Evolutionary conservation across 2,797 vertebrate genomes (phyloP).

Genomic region (Melanogrammus aeglefinus): DNA sequence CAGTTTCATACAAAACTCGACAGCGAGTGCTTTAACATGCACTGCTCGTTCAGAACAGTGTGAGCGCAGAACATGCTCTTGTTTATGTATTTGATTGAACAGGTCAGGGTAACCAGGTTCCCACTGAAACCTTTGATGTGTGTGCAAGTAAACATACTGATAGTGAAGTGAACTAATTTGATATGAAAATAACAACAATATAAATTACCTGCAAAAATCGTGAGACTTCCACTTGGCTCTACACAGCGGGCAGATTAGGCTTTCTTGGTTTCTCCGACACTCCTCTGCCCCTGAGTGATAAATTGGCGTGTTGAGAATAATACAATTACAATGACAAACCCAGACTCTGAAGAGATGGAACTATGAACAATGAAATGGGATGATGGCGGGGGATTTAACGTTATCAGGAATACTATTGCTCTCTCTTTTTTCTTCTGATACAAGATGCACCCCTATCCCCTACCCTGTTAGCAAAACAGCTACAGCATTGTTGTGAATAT

Average conservation of each 20-base stretch:
- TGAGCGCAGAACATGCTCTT: too few relatives aligned
- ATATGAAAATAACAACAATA: not conserved
- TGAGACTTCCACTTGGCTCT: constrained; percentile 88
- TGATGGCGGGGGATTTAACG: not conserved
- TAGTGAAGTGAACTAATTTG: too few relatives aligned
- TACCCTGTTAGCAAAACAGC: not conserved
- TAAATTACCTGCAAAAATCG: constrained; percentile 82
- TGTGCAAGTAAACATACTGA: too few relatives aligned
- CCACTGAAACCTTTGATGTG: too few relatives aligned
- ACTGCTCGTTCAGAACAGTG: too few relatives aligned
- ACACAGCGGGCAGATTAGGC: constrained; percentile 86
- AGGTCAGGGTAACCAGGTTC: too few relatives aligned
- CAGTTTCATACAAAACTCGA: too few relatives aligned
- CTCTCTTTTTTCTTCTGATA: not conserved
- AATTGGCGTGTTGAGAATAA: not conserved
- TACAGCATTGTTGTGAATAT: not conserved
- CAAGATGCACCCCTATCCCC: too few relatives aligned
- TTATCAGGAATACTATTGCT: not conserved
- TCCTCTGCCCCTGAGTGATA: constrained; percentile 83
- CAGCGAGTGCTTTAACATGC: too few relatives aligned
- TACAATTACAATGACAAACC: not conserved
- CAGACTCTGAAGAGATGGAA: not conserved
- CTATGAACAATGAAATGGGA: not conserved
- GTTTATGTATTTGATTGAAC: too few relatives aligned
- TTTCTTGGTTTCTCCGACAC: constrained; percentile 84